These are phyloP conservation scores for Ivindomyrus marchei DNA, from an alignment of 2,113 vertebrate species.

Conservation along the genomic window DNA sequence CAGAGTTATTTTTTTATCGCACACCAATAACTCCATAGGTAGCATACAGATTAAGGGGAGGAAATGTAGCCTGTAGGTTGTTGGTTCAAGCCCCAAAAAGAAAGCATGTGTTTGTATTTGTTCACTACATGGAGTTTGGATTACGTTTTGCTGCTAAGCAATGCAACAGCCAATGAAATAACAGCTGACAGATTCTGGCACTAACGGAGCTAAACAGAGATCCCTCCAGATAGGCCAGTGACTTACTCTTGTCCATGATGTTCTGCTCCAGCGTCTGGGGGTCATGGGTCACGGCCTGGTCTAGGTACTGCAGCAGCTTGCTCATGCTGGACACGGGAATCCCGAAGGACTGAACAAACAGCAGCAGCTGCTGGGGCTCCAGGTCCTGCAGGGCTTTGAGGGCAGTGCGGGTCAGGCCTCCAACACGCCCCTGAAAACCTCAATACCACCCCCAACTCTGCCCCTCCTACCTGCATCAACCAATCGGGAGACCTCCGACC, in stretches of 20 bases:
- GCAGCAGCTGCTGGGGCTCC: constrained; percentile 88
- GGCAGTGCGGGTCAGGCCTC: background rate
- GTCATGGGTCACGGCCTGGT: constrained; percentile 91
- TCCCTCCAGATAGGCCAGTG: background rate
- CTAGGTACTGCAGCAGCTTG: constrained; percentile 89
- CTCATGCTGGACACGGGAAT: constrained; percentile 98
- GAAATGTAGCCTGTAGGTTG: background rate
- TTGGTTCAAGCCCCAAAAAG: background rate
- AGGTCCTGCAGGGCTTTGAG: constrained; percentile 83
- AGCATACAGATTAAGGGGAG: background rate
- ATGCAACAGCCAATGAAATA: background rate
- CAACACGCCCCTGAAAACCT: background rate
- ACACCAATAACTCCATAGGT: background rate
- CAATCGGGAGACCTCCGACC: constrained; percentile 85
- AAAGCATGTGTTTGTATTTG: background rate
- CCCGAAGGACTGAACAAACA: constrained; percentile 96
- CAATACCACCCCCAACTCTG: background rate
- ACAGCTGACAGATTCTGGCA: background rate
- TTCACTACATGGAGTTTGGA: background rate
- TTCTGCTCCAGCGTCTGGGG: constrained; percentile 86
- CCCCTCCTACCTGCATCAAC: constrained; percentile 79
- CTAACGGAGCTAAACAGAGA: background rate
- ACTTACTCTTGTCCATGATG: constrained; percentile 98
- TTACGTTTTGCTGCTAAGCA: background rate
- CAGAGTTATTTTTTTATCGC: background rate